A percentile compares a stretch with the other conserved stretches of the same genome.
phyloP scores from a whole-genome alignment of 2,888 invertebrate species.

The Nephrotoma flavescens region DNA sequence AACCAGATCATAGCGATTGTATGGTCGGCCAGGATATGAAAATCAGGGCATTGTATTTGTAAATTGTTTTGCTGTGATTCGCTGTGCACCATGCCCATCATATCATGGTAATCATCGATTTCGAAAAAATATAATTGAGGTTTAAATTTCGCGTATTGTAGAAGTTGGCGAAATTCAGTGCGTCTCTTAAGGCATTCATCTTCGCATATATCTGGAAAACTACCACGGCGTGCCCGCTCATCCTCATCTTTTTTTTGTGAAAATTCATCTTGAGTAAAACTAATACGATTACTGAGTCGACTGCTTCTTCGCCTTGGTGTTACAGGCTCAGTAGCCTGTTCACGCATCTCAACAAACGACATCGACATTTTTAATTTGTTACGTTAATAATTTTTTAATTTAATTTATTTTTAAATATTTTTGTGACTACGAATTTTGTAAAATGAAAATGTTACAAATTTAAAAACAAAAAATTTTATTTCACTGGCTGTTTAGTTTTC shows the following conservation, averaged over 20 bases:
- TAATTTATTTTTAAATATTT: not conserved
- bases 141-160: not conserved
- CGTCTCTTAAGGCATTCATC: not conserved
- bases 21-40: slow-evolving; percentile 15
- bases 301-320: not conserved
- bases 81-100: not conserved
- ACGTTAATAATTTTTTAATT: not conserved
- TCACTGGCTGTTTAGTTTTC: not conserved
- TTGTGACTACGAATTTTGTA: not conserved
- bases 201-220: not conserved
- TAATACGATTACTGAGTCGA: not conserved
- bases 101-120: not conserved
- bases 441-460: not conserved
- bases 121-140: not conserved
- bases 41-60: slow-evolving; percentile 13
- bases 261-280: not conserved
- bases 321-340: not conserved
- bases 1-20: slow-evolving; percentile 15
- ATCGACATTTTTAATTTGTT: not conserved
- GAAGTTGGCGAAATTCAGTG: not conserved
- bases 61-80: not conserved
- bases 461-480: not conserved
- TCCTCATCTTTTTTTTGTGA: not conserved
- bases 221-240: not conserved
- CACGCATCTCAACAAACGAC: not conserved